Evolutionary conservation across 1,140 invertebrate genomes (phyloP).

Genomic region (Camponotus floridanus): DNA sequence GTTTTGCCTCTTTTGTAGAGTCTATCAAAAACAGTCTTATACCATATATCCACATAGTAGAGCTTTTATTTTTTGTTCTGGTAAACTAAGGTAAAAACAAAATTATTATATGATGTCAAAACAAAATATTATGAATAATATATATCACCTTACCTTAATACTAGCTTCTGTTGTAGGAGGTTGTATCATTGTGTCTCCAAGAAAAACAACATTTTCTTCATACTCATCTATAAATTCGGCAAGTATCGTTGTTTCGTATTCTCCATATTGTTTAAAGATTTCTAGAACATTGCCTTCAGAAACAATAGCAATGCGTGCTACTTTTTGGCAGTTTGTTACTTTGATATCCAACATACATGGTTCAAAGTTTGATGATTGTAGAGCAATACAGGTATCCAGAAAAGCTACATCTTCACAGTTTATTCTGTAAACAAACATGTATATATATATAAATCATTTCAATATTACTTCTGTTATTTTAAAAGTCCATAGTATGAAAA

Average conservation of each 20-base stretch:
- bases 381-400: slow-evolving; percentile 78
- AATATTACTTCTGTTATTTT: background rate
- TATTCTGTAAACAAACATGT: slow-evolving; percentile 72
- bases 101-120: slow-evolving; percentile 12
- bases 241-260: slow-evolving; percentile 82
- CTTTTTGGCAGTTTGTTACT: slow-evolving; percentile 79
- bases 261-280: slow-evolving; percentile 84
- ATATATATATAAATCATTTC: slow-evolving; percentile 24
- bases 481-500: background rate
- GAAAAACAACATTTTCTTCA: slow-evolving; percentile 81
- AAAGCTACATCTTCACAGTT: slow-evolving; percentile 80
- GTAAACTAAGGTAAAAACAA: slow-evolving; percentile 81
- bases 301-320: slow-evolving; percentile 80
- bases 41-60: slow-evolving; percentile 84
- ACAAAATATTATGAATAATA: slow-evolving; percentile 16
- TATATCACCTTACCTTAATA: slow-evolving; percentile 81
- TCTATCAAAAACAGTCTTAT: slow-evolving; percentile 81
- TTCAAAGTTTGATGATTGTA: slow-evolving; percentile 76
- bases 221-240: slow-evolving; percentile 84
- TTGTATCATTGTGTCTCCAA: slow-evolving; percentile 78
- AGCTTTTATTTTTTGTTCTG: slow-evolving; percentile 80
- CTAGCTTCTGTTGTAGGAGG: slow-evolving; percentile 82
- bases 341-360: slow-evolving; percentile 81
- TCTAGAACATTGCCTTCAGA: slow-evolving; percentile 84
- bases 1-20: slow-evolving; percentile 57